phyloP scores from a whole-genome alignment of 2,888 invertebrate species.

The Spatulosminthurus flaviceps region DNA sequence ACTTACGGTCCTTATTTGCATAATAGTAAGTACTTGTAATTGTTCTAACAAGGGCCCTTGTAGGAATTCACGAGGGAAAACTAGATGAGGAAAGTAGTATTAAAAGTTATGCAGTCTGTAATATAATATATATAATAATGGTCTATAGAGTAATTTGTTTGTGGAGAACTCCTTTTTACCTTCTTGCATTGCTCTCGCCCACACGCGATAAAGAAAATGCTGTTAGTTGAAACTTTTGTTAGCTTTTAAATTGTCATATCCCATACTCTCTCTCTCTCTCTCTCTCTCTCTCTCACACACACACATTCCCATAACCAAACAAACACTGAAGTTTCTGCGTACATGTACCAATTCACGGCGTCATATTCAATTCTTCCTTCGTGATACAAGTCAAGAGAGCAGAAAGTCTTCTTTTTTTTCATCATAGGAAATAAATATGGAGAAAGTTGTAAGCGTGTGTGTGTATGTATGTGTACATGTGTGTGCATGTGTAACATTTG shows the following conservation, averaged over 20 bases:
- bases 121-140: neutral
- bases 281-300: too few species aligned
- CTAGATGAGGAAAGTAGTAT: slow-evolving; percentile 11
- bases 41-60: slow-evolving; percentile 25
- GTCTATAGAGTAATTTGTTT: slow-evolving; percentile 21
- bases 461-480: neutral
- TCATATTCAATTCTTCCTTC: slow-evolving; percentile 1
- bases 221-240: slow-evolving; percentile 1
- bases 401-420: slow-evolving; percentile 15
- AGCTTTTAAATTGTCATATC: slow-evolving; percentile 14
- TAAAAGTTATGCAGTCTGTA: too few species aligned
- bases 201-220: slow-evolving; percentile 7
- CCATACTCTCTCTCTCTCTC: too few species aligned
- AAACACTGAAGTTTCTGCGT: neutral
- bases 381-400: slow-evolving; percentile 12
- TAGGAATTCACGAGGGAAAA: slow-evolving; percentile 22
- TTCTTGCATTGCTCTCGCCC: neutral
- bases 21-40: slow-evolving; percentile 1
- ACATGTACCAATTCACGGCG: neutral
- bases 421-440: slow-evolving; percentile 27
- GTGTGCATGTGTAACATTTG: neutral
- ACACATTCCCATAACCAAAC: slow-evolving; percentile 7
- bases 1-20: slow-evolving; percentile 29
- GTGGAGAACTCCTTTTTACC: slow-evolving; percentile 23
- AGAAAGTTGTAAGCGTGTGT: slow-evolving; percentile 23